phyloP scores from a whole-genome alignment of 2,113 vertebrate species.

The Microcebus murinus region DNA sequence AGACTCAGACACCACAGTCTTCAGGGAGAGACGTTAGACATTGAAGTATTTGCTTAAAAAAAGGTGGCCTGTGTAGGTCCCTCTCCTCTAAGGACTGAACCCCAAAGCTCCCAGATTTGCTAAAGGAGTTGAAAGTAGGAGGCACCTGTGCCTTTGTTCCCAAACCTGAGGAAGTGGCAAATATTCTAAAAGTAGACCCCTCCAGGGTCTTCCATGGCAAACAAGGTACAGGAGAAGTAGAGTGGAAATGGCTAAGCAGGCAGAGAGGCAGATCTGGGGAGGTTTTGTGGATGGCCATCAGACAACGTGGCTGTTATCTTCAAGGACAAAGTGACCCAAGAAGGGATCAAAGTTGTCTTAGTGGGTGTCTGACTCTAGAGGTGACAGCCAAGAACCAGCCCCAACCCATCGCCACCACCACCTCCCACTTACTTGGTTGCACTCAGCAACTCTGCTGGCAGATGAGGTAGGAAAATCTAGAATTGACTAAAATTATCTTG shows the following conservation, averaged over 20 bases:
- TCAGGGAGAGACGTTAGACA: not conserved
- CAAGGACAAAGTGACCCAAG: not conserved
- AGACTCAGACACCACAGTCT: not conserved
- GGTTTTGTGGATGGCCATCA: not conserved
- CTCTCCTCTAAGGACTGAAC: not conserved
- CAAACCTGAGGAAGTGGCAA: not conserved
- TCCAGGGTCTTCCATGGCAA: not conserved
- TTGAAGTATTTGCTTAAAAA: not conserved
- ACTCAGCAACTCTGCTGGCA: not conserved
- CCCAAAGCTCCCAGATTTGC: not conserved
- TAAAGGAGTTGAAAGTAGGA: constrained; percentile 11
- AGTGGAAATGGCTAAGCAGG: not conserved
- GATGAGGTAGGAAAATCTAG: not conserved
- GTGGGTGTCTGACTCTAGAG: not conserved
- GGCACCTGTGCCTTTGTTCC: not conserved
- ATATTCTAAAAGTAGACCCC: not conserved
- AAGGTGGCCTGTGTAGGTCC: not conserved
- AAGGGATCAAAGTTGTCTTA: not conserved
- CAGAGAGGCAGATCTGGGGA: not conserved
- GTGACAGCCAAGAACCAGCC: not conserved
- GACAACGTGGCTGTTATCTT: not conserved
- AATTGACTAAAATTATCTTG: not conserved
- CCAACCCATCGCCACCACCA: not conserved
- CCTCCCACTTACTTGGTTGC: not conserved
- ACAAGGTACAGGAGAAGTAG: not conserved